A percentile compares a stretch with the other conserved stretches of the same genome.
Conservation (phyloP, 2,797 vertebrate genomes). For the Diglossa cyanea region DNA sequence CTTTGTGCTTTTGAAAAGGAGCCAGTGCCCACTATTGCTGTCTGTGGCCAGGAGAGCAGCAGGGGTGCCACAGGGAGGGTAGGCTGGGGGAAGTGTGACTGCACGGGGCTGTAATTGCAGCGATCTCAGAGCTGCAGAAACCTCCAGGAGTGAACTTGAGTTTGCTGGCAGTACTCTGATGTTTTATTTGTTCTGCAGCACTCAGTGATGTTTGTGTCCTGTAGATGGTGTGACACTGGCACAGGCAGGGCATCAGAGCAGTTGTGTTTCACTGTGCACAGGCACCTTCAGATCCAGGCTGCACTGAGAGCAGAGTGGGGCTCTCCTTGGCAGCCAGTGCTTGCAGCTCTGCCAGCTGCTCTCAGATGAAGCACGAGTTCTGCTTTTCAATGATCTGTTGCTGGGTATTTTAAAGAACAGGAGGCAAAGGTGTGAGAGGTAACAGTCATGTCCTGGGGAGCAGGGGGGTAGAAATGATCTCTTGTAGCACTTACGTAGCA, state of each 20-base stretch:
- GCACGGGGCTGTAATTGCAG: neutral
- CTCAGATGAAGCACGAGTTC: fast-evolving
- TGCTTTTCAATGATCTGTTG: neutral
- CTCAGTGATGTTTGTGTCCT: neutral
- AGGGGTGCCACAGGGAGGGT: neutral
- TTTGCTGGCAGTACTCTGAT: neutral
- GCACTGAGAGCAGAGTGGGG: neutral
- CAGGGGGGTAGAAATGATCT: neutral
- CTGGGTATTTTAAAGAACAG: neutral
- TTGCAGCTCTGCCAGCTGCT: neutral
- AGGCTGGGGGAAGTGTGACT: neutral
- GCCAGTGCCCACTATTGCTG: neutral
- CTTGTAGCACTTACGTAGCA: neutral
- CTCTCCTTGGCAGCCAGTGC: neutral
- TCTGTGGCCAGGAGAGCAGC: neutral
- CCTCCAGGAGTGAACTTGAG: neutral
- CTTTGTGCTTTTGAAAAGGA: neutral
- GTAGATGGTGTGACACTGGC: neutral
- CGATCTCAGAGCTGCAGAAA: neutral
- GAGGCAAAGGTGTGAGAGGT: neutral
- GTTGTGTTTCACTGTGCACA: neutral
- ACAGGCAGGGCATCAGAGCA: neutral
- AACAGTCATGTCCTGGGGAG: neutral
- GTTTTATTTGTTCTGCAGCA: neutral
- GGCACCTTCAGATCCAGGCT: neutral